Evolutionary conservation across 2,888 invertebrate species (phyloP).

Genomic region (Caenorhabditis plicata): DNA sequence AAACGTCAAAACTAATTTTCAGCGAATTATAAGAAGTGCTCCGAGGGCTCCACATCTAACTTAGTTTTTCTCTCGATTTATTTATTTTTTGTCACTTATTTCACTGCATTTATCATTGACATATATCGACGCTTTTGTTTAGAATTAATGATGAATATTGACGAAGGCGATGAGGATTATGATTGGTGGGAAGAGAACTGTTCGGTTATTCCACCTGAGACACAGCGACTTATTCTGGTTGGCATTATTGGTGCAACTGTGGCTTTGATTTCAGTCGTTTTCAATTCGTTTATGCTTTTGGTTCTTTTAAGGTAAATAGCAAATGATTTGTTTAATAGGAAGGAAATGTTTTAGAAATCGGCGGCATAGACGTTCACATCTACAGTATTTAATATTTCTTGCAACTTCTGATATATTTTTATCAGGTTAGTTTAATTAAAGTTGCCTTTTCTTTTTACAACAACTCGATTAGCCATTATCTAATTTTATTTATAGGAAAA

Average conservation of each 20-base stretch:
- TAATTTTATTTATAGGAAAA: no score
- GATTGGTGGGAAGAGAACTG: slow-evolving; percentile 55
- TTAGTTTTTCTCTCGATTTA: neutral
- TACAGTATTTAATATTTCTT: slow-evolving; percentile 58
- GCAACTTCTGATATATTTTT: slow-evolving; percentile 59
- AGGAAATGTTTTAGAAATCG: slow-evolving; percentile 40
- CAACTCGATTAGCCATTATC: no score
- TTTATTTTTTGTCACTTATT: slow-evolving; percentile 7
- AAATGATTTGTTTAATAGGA: no score
- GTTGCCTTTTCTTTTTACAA: no score
- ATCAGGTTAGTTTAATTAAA: slow-evolving; percentile 39
- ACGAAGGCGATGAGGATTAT: slow-evolving; percentile 13
- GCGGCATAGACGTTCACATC: slow-evolving; percentile 53
- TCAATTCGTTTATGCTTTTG: slow-evolving; percentile 60
- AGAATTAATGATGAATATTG: neutral
- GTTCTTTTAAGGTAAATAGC: no score
- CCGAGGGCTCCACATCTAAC: no score
- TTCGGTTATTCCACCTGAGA: slow-evolving; percentile 55
- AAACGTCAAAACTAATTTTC: no score
- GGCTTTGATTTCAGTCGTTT: slow-evolving; percentile 51
- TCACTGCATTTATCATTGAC: no score
- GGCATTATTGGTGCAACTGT: slow-evolving; percentile 55
- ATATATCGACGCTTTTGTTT: no score
- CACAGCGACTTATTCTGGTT: slow-evolving; percentile 50
- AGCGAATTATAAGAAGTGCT: no score